These are phyloP conservation scores for Willisornis vidua DNA, from an alignment of 2,113 vertebrate species.

Conservation along the genomic window DNA sequence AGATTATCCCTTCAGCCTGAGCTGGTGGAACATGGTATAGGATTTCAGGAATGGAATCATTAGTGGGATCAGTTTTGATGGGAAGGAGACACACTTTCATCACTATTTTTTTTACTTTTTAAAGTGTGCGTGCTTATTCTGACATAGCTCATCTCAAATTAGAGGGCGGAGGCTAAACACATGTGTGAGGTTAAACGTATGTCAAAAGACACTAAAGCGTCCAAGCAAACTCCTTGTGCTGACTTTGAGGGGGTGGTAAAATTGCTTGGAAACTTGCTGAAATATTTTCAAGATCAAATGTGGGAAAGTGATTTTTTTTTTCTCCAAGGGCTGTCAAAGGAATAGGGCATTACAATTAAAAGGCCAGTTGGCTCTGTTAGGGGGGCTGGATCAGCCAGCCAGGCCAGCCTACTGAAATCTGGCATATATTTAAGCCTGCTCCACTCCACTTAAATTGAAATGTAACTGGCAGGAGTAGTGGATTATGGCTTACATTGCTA, in stretches of 20 bases:
- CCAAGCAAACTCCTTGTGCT: neutral
- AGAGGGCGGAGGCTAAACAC: neutral
- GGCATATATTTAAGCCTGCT: neutral
- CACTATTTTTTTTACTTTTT: neutral
- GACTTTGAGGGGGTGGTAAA: neutral
- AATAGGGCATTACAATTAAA: neutral
- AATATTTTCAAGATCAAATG: neutral
- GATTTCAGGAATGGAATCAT: conserved; percentile 8
- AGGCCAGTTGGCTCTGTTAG: neutral
- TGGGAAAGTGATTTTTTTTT: neutral
- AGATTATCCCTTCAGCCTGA: neutral
- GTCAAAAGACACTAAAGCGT: neutral
- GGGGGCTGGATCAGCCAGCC: neutral
- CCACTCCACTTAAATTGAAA: neutral
- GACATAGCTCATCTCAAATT: neutral
- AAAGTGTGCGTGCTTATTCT: neutral
- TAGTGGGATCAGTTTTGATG: neutral
- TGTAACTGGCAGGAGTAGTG: neutral
- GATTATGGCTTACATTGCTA: neutral
- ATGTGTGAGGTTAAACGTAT: neutral
- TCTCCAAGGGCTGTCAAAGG: neutral
- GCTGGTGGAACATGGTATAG: neutral
- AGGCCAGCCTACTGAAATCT: neutral
- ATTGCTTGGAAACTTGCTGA: neutral
- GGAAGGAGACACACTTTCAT: neutral